Conservation (phyloP, 2,797 vertebrate genomes). For the Vipera ursinii region DNA sequence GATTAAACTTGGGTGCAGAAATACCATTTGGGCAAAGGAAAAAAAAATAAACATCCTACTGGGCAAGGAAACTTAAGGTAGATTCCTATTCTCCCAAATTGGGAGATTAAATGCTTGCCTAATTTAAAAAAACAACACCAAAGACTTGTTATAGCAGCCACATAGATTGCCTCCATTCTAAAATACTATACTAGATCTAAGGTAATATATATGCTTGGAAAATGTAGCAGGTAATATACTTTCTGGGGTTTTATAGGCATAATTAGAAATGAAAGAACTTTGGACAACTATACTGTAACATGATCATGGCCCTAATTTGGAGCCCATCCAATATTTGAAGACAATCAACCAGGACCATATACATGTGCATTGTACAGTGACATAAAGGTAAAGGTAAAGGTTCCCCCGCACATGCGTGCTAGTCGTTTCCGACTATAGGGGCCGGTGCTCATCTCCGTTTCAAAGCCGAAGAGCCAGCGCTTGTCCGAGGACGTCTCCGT, state of each 20-base stretch:
- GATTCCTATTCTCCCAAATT: fast-evolving
- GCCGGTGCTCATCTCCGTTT: too few species aligned
- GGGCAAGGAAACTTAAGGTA: background rate
- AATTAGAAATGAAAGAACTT: background rate
- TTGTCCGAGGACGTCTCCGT: too few species aligned
- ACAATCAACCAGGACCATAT: background rate
- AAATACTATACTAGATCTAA: background rate
- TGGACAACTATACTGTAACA: background rate
- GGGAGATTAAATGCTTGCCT: background rate
- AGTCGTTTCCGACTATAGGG: too few species aligned
- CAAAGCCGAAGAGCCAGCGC: too few species aligned
- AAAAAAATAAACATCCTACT: background rate
- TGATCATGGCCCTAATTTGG: background rate
- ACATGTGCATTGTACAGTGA: background rate
- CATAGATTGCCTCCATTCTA: background rate
- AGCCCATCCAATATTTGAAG: background rate
- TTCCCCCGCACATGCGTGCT: too few species aligned
- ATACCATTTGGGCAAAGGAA: background rate
- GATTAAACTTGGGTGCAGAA: constrained; percentile 3
- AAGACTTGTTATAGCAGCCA: background rate
- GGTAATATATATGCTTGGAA: background rate
- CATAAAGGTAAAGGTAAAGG: too few species aligned
- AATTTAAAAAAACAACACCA: background rate
- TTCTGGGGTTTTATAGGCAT: background rate
- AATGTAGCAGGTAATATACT: background rate